Conservation (phyloP, 2,888 invertebrate species). For the Lithosia quadra region DNA sequence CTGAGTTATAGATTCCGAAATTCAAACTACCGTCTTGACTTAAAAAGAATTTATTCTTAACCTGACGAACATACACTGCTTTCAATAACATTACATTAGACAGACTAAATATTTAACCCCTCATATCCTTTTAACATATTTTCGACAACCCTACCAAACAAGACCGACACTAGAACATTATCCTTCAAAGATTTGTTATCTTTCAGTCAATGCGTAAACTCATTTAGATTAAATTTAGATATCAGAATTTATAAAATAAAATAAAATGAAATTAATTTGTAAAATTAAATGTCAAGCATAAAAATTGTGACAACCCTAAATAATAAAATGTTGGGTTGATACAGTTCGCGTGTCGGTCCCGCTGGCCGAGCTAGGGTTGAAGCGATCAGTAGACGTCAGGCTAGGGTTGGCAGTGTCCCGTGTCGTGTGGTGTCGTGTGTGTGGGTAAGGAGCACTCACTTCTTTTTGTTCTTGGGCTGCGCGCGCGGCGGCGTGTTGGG, state of each 20-base stretch:
- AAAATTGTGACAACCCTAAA: slow-evolving; percentile 11
- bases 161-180: slow-evolving; percentile 16
- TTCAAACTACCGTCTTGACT: slow-evolving; percentile 25
- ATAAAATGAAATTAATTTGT: background rate
- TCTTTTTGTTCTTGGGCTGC: slow-evolving; percentile 97
- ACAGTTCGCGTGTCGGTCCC: background rate
- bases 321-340: background rate
- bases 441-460: slow-evolving; percentile 88
- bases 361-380: background rate
- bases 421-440: background rate
- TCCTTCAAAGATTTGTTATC: background rate
- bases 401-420: background rate
- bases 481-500: slow-evolving; percentile 99
- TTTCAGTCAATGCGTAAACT: background rate
- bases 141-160: slow-evolving; percentile 21
- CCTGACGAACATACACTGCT: slow-evolving; percentile 26
- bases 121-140: slow-evolving; percentile 10
- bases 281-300: background rate
- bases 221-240: background rate
- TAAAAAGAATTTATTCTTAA: slow-evolving; percentile 30
- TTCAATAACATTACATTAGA: slow-evolving; percentile 25
- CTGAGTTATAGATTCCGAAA: slow-evolving; percentile 24
- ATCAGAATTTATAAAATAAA: background rate
- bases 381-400: too few relatives aligned
- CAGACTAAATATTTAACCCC: slow-evolving; percentile 19